Base-by-base conservation (phyloP, 2,888 invertebrate species). In the Orthosia gothica region DNA sequence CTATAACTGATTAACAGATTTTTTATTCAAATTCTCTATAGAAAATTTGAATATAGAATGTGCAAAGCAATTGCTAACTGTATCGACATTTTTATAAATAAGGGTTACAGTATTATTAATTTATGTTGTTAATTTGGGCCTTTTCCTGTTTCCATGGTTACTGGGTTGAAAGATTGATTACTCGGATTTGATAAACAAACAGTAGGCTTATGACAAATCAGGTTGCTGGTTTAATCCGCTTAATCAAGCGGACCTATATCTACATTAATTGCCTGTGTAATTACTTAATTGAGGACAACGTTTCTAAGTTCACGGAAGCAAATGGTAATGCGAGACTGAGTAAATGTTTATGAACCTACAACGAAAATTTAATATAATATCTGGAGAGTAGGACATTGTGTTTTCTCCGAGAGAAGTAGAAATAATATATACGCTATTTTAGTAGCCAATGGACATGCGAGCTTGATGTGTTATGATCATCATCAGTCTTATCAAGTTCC, bases 151-250 rank as follows among this genome's bases (percentile, higher is more conserved):
- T 23, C 59, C 67, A n/a, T 47, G 23, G 61, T 23, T 23, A 67
- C 55, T n/a, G 45, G 20, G 16, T 62, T 16, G 12, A n/a, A 45
- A 45, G 9, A 59, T 59, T 67, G 23, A 59, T 67, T 67, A 59
- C 18, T 5, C 13, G 18, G 23, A 45, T 59, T 65, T 45, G 59
- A 12, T 59, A 59, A 26, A 59, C 26, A 61, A 62, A 62, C 63
- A n/a, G 16, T 5, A 68, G 15, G 40, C 18, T 40, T 26, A 18
- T 20, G 18, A 40, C 18, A 45, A 45, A 59, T 61, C 45, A 12
- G n/a, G 23, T 61, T 61, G 40, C 15, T 18, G 3, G 18, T 61
- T 20, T 26, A 45, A 59, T 66, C 11, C 23, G 15, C 15, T 58
- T 45, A 23, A 67, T 61, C 15, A 11, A 62, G 45, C 16, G 23